A percentile compares a stretch with the other conserved stretches of the same genome.
Conservation (phyloP, 2,797 vertebrate genomes). For the Myiotriccus ornatus region DNA sequence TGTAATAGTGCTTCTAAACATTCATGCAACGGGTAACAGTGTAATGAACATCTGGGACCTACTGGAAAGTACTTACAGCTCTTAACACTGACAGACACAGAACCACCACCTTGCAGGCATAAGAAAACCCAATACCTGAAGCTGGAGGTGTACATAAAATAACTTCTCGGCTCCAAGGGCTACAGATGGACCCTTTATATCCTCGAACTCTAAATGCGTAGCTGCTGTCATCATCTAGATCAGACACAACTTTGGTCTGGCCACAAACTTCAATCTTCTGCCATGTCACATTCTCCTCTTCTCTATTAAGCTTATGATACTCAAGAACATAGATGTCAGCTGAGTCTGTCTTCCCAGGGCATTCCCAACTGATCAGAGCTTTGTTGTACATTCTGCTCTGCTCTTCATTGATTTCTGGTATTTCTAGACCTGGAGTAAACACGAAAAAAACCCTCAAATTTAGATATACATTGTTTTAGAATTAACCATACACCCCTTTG, state of each 20-base stretch:
- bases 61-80: neutral
- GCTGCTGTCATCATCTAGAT: constrained; percentile 81
- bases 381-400: constrained; percentile 88
- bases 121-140: constrained; percentile 77
- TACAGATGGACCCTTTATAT: constrained; percentile 84
- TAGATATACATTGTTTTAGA: neutral
- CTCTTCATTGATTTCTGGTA: constrained; percentile 89
- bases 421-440: constrained; percentile 80
- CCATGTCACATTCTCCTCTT: constrained; percentile 71
- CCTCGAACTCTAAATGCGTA: constrained; percentile 90
- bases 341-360: constrained; percentile 82
- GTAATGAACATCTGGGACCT: neutral
- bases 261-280: constrained; percentile 78
- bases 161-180: constrained; percentile 88
- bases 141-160: constrained; percentile 88
- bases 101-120: neutral
- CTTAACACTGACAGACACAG: neutral
- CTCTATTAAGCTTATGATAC: constrained; percentile 82
- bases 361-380: constrained; percentile 88
- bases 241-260: constrained; percentile 80
- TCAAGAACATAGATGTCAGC: constrained; percentile 89
- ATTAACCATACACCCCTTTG: neutral
- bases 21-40: neutral
- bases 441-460: neutral
- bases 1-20: neutral